Base-by-base conservation (phyloP, 2,113 vertebrate genomes). In the Rhinopithecus roxellana region DNA sequence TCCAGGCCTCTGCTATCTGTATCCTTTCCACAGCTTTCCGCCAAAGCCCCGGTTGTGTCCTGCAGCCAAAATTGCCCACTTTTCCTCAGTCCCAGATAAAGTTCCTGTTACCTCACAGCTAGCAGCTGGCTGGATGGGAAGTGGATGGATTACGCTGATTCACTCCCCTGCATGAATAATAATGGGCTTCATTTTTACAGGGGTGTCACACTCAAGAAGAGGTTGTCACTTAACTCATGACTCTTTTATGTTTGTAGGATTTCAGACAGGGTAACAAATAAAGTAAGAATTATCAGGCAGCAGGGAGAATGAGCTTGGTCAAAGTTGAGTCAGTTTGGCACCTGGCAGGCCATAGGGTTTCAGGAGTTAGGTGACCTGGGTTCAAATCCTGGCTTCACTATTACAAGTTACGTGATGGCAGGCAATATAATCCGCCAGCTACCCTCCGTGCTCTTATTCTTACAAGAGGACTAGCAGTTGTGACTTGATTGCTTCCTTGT, bases 401-500 rank as follows among this genome's bases (percentile, higher is more conserved):
- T 17, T 55, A 3, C 5, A 40, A 48, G 32, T 43, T 48, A 25
- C 30, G 40, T 52, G 67, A 11, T 3, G n/a, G 45, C 2, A 13
- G 38, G 14, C 35, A 30, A 3, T 6, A 0, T 5, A 35, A 6
- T 35, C 22, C 17, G 11, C 55, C 16, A 9, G 5, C 52, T 8
- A 27, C 48, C 20, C 43, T 6, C 67, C 18, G 40, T 20, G 23
- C 30, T n/a, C 11, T 11, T 40, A 3, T 35, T 52, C n/a, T 61
- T 35, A 11, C 2, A 25, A 38, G 80, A 70, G 59, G 22, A 32
- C 40, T 13, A 5, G 27, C n/a, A 20, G 0, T n/a, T 43, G 45
- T 16, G 6, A 3, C 61, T 27, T 16, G 14, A 13, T 27, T 45
- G 55, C 6, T 18, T 64, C 86, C 70, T 40, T 20, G 3, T 4